Conservation (phyloP, 2,888 invertebrate genomes). For the Cephalotes varians region DNA sequence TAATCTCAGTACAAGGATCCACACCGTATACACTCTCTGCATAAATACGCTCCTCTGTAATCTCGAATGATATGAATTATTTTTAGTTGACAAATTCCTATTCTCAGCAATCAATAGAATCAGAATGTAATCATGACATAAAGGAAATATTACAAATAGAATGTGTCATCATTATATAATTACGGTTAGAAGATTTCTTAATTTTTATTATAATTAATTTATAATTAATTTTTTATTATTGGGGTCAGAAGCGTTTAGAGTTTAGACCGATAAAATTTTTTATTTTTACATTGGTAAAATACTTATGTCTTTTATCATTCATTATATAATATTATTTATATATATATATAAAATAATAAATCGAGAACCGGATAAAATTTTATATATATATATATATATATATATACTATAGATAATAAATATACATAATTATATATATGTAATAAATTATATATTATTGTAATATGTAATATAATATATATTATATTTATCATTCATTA, state of each 20-base stretch:
- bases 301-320: background rate
- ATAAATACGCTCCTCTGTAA: background rate
- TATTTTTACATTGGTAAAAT: background rate
- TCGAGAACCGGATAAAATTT: no score
- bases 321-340: background rate
- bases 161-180: background rate
- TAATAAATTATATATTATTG: no score
- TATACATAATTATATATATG: background rate
- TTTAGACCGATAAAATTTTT: background rate
- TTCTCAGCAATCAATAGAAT: no score
- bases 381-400: no score
- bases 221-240: background rate
- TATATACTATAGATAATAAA: no score
- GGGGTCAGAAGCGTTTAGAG: background rate
- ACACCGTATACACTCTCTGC: background rate
- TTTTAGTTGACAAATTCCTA: background rate
- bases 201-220: background rate
- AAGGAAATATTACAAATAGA: background rate
- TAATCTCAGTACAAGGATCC: slow-evolving; percentile 14
- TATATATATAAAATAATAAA: no score
- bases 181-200: background rate
- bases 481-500: no score
- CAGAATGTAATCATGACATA: background rate
- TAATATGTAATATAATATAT: no score
- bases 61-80: background rate